Evolutionary conservation across 2,113 vertebrate species (phyloP).

Genomic region (Montifringilla adamsi): DNA sequence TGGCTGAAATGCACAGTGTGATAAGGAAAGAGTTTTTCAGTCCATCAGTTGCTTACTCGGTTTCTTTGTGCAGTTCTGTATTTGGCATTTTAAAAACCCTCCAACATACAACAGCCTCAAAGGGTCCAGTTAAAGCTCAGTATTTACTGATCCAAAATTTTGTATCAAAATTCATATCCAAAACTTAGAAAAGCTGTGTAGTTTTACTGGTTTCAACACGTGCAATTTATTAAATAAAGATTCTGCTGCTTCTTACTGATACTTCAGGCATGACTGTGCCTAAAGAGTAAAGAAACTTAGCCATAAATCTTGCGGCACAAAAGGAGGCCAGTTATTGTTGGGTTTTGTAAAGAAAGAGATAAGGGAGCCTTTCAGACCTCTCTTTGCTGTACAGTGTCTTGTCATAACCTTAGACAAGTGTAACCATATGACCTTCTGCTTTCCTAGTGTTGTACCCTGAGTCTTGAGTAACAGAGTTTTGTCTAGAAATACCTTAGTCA

Average conservation of each 20-base stretch:
- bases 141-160: background rate
- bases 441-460: background rate
- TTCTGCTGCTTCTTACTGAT: background rate
- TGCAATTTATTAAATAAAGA: background rate
- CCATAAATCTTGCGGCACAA: background rate
- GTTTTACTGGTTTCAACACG: background rate
- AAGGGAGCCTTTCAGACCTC: background rate
- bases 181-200: background rate
- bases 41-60: background rate
- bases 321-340: background rate
- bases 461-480: background rate
- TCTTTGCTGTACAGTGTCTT: background rate
- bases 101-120: background rate
- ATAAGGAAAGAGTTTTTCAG: background rate
- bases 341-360: background rate
- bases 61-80: background rate
- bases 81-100: background rate
- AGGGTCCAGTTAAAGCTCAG: background rate
- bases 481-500: background rate
- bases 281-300: background rate
- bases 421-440: background rate
- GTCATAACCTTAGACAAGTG: background rate
- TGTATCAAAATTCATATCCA: background rate
- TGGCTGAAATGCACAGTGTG: background rate
- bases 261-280: background rate